Evolutionary conservation across 2,888 invertebrate genomes (phyloP), one percentile per base, ranked within the genome.

Genomic region (Trichogramma evanescens): DNA sequence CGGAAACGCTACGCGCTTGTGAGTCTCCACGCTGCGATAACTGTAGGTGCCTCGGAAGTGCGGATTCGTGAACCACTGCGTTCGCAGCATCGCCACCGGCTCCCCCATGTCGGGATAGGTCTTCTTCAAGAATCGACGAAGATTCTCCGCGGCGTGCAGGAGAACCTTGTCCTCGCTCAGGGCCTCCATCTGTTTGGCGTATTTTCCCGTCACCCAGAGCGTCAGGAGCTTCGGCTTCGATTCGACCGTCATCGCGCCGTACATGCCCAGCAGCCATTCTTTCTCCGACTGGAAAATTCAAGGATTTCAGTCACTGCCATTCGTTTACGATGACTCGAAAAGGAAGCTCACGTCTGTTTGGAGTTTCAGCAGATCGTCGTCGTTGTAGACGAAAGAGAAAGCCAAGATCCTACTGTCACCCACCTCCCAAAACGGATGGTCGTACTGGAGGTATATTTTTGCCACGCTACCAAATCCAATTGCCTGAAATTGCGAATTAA

Each of bases 41-140:
- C 85, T 82, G 73, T 91, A 92, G 0, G 88, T 86, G 4, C 93
- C 92, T 46, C 83, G 80, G 2, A 87, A 87, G 72, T 82, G 84
- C 0, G 84, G 83, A 76, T 90, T 87, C 0, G 80, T 80, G 63
- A 80, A 80, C 91, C 91, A 91, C 1, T 78, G 79, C 1, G 89
- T 85, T 67, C 90, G 89, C 38, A 81, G 63, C 64, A 84, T 71
- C 50, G 74, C 74, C 43, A 77, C 79, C 6, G 84, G 82, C 44
- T 76, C 67, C 2, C 82, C 79, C 41, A 86, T 77, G 26, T 79
- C 73, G 61, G 80, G 83, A 44, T 70, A 66, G 10, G 73, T 69
- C 40, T 59, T 62, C 4, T 81, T 81, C 1, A 84, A 70, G 71
- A 85, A 84, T 65, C 78, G 80, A 41, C 79, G 72, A 6, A 88